phyloP scores from a whole-genome alignment of 2,113 vertebrate species.

The Platanista minor region DNA sequence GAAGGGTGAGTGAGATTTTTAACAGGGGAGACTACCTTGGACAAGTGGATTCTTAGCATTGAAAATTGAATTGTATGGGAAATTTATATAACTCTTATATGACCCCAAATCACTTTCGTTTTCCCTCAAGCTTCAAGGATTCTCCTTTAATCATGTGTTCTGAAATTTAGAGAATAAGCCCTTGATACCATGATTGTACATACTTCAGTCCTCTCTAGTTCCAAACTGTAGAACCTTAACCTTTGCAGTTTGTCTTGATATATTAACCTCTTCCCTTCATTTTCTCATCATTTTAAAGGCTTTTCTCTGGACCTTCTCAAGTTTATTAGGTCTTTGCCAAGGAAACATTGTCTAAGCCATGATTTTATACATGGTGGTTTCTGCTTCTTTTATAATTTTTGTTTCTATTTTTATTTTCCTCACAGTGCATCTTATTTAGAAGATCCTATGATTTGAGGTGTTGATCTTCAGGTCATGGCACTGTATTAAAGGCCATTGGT shows the following conservation, averaged over 20 bases:
- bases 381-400: neutral
- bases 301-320: neutral
- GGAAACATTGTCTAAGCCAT: neutral
- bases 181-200: neutral
- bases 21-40: neutral
- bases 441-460: neutral
- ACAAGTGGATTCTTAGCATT: neutral
- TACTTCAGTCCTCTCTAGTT: neutral
- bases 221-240: neutral
- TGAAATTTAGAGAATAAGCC: neutral
- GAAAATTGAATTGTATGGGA: neutral
- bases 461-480: neutral
- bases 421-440: neutral
- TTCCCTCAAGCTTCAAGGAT: neutral
- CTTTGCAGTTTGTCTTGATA: neutral
- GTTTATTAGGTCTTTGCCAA: neutral
- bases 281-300: neutral
- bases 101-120: neutral
- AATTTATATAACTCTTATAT: neutral
- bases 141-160: neutral
- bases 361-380: neutral
- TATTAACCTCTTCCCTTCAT: neutral
- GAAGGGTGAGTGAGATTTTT: neutral
- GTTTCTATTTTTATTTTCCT: constrained; percentile 8
- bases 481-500: neutral